phyloP scores from a whole-genome alignment of 2,888 invertebrate genomes.

The Sceliomorpha sp. region DNA sequence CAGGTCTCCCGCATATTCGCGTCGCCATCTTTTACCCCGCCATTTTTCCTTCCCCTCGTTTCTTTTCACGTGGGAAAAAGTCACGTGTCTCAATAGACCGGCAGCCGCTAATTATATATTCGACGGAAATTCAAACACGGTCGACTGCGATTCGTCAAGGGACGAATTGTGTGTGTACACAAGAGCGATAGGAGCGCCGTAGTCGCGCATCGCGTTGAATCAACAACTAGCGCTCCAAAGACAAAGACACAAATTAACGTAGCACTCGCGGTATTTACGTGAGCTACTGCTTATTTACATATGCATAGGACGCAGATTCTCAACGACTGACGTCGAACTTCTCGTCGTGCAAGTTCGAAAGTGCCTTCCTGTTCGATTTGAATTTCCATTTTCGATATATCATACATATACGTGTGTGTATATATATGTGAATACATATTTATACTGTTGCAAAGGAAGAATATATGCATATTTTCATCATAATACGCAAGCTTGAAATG shows the following conservation, averaged over 20 bases:
- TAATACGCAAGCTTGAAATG: no score
- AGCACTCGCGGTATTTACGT: conserved; percentile 57
- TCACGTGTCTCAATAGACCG: conserved; percentile 38
- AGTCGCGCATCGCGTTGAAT: conserved; percentile 50
- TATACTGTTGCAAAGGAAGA: no score
- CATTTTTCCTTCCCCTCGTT: no score
- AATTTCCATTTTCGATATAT: conserved; percentile 48
- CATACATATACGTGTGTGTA: no score
- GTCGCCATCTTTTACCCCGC: no score
- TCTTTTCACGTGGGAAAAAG: conserved; percentile 46
- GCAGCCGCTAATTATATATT: conserved; percentile 52
- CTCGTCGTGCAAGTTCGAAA: conserved; percentile 28
- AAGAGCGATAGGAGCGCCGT: conserved; percentile 28
- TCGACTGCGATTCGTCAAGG: conserved; percentile 51
- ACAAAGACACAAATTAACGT: conserved; percentile 57
- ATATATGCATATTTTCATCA: no score
- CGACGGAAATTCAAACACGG: conserved; percentile 48
- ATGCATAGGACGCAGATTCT: conserved; percentile 52
- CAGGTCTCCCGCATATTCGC: no score
- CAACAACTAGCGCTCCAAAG: conserved; percentile 54
- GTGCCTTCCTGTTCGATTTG: conserved; percentile 45
- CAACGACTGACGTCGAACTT: conserved; percentile 32
- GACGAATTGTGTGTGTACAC: conserved; percentile 49
- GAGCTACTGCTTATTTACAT: conserved; percentile 57
- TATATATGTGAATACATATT: no score